A percentile compares a stretch with the other conserved stretches of the same genome.
Evolutionary conservation across 1,140 invertebrate genomes (phyloP).

Genomic region (Cherax destructor): DNA sequence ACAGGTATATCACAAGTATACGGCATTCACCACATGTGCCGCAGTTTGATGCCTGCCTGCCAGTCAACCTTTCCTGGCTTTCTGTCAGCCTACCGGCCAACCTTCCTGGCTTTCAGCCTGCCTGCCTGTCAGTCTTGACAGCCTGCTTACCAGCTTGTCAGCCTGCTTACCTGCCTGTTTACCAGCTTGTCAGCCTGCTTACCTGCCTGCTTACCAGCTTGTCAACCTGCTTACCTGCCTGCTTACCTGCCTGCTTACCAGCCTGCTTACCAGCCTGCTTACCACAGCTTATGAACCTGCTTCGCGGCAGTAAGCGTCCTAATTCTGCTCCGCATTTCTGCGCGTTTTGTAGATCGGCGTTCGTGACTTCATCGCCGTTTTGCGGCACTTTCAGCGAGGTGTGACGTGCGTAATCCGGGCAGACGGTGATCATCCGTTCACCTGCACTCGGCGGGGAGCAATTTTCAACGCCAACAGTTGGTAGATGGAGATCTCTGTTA

Average conservation of each 20-base stretch:
- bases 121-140: not conserved
- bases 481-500: slow-evolving; percentile 26
- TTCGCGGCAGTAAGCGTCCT: not conserved
- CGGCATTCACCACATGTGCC: no score
- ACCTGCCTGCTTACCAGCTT: not conserved
- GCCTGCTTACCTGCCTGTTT: not conserved
- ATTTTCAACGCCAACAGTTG: slow-evolving; percentile 21
- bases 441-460: not conserved
- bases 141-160: no score
- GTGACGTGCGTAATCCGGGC: not conserved
- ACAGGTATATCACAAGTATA: no score
- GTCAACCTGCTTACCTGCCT: not conserved
- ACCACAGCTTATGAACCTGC: no score
- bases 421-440: not conserved
- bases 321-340: not conserved
- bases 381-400: not conserved
- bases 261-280: no score
- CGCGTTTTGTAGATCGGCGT: not conserved
- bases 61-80: not conserved
- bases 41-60: not conserved
- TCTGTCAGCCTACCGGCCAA: not conserved
- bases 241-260: no score
- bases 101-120: not conserved
- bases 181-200: not conserved
- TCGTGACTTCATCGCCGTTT: not conserved